Conservation (phyloP, 2,797 vertebrate species). For the Aselliscus stoliczkanus region DNA sequence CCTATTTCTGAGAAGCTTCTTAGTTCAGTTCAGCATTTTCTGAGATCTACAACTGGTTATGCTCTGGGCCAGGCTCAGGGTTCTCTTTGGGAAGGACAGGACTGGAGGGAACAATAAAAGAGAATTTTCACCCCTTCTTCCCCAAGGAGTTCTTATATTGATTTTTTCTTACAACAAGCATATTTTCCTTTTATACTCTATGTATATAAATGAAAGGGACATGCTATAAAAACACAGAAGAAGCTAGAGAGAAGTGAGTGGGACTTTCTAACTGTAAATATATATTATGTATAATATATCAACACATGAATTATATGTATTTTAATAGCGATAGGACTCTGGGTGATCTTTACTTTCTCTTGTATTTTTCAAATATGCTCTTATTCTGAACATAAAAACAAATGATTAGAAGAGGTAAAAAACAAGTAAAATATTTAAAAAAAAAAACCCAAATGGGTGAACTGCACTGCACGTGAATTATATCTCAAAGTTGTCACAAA, state of each 20-base stretch:
- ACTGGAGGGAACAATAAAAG: background rate
- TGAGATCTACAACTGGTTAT: background rate
- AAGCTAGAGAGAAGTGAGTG: background rate
- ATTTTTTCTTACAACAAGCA: background rate
- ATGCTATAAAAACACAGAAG: background rate
- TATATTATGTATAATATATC: background rate
- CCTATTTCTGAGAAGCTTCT: background rate
- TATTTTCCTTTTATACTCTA: background rate
- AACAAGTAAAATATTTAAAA: background rate
- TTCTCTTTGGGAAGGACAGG: background rate
- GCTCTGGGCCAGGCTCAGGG: accelerated
- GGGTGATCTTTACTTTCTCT: background rate
- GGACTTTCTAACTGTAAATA: background rate
- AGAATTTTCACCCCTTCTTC: background rate
- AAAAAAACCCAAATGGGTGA: background rate
- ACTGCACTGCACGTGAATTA: background rate
- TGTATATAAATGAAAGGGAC: background rate
- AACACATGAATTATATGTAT: background rate
- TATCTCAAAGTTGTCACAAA: background rate
- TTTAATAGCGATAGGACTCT: background rate
- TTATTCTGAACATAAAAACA: background rate
- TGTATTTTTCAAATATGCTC: background rate
- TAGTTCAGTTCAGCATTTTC: background rate
- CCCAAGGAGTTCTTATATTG: background rate
- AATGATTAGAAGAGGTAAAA: background rate